Base-by-base conservation (phyloP, 1,140 invertebrate genomes). In the Rhagoletis zephyria region DNA sequence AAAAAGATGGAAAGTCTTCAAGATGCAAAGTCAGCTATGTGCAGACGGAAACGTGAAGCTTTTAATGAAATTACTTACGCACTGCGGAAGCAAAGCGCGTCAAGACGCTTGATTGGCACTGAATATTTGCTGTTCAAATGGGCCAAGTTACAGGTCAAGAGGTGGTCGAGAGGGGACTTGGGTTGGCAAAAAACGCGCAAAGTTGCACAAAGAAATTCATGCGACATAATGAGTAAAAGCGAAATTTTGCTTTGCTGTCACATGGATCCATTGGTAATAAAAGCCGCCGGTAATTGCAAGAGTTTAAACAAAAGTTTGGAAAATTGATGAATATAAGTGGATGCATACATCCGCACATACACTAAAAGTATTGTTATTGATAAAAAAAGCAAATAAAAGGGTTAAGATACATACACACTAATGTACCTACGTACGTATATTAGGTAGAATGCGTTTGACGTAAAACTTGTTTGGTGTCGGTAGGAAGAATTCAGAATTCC, bases 111-210 rank as follows among this genome's bases (percentile, higher is more conserved):
- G 67, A 74, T 74, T 74, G 67, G 67, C 67, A 74, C 16, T 45
- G 67, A 74, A 74, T 74, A 74, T 40, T 74, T 74, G 67, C 9
- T 48, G 67, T 74, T 74, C 67, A 30, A 30, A 30, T 30, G 30
- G 30, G 30, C 30, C 30, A 30, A 30, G 30, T 30, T 30, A 30
- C 30, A 30, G 30, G 30, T 30, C 30, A 30, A 30, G 30, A 30
- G 30, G 30, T 30, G 30, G 30, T 30, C 30, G 30, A 1, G 30
- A 30, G 30, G 30, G 30, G 30, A 1, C 30, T 63, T 16, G 61
- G 14, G 61, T 16, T 1, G 65, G 6, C 65, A 70, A 40, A 19
- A 40, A 67, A 42, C 12, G 7, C 9, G 30, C 4, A 40, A 30
- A 60, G 10, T 10, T 19, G 30, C 30, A 10, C 1, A 67, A 67